Evolutionary conservation across 2,888 invertebrate species (phyloP).

Genomic region (Ichneumoninae sp.): DNA sequence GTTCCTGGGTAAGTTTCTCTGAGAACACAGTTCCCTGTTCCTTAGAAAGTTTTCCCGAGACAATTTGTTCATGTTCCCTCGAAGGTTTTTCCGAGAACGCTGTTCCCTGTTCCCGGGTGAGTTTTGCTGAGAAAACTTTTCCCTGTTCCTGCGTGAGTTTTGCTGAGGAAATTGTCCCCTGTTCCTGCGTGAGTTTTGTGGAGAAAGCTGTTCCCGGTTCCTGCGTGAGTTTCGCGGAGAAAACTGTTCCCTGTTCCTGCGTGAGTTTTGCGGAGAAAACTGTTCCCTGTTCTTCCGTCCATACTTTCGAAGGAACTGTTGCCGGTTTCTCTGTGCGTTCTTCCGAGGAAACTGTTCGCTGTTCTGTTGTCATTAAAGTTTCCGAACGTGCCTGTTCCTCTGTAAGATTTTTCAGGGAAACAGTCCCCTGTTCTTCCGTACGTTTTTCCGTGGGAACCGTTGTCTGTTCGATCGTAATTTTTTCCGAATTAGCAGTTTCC

Average conservation of each 20-base stretch:
- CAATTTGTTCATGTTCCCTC: not conserved
- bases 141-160: no score
- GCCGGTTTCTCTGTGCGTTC: not conserved
- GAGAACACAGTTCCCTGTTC: not conserved
- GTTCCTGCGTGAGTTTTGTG: not conserved
- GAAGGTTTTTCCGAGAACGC: not conserved
- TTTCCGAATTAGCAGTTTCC: not conserved
- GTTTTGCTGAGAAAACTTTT: not conserved
- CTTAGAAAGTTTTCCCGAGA: not conserved
- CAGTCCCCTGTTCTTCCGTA: not conserved
- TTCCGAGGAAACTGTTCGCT: not conserved
- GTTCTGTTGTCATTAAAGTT: not conserved
- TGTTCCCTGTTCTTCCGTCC: not conserved
- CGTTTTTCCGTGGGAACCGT: not conserved
- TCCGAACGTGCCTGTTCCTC: slow-evolving; percentile 3
- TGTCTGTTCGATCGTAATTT: not conserved
- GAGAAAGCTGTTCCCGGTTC: not conserved
- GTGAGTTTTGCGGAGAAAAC: not conserved
- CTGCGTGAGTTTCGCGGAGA: no score
- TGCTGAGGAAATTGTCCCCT: not conserved
- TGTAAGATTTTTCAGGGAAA: not conserved
- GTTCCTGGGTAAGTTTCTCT: not conserved
- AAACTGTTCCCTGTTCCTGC: not conserved
- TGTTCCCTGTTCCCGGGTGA: not conserved
- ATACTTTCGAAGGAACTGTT: not conserved